phyloP scores from a whole-genome alignment of 2,113 vertebrate species.

The Entelurus aequoreus region DNA sequence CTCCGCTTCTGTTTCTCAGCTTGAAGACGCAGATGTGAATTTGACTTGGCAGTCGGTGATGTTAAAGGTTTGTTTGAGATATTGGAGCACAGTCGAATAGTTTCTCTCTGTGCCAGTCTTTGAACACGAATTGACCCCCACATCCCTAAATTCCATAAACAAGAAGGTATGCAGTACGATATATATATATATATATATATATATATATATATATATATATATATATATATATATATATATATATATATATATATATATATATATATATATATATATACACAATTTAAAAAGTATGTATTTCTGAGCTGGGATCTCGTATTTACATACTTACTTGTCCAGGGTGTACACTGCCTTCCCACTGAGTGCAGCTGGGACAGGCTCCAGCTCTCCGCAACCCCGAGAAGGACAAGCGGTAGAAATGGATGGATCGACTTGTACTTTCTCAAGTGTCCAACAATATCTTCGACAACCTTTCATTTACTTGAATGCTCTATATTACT shows the following conservation, averaged over 20 bases:
- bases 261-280: no score
- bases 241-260: no score
- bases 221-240: no score
- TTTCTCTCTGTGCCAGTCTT: constrained; percentile 13
- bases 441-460: constrained; percentile 24
- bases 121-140: constrained; percentile 41
- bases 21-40: constrained; percentile 31
- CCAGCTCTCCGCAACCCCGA: no score
- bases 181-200: background rate
- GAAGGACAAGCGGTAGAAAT: no score
- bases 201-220: no score
- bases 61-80: constrained; percentile 7
- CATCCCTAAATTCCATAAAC: constrained; percentile 44
- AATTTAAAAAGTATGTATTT: background rate
- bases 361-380: no score
- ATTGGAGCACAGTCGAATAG: constrained; percentile 38
- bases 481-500: no score
- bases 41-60: constrained; percentile 17
- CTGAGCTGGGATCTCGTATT: background rate
- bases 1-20: constrained; percentile 64
- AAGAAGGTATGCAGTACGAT: no score
- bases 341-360: no score
- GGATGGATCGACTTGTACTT: background rate
- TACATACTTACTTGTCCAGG: constrained; percentile 17
- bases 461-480: constrained; percentile 34